A percentile compares a stretch with the other conserved stretches of the same genome.
Conservation (phyloP, 2,113 vertebrate species). For the Eptesicus fuscus region DNA sequence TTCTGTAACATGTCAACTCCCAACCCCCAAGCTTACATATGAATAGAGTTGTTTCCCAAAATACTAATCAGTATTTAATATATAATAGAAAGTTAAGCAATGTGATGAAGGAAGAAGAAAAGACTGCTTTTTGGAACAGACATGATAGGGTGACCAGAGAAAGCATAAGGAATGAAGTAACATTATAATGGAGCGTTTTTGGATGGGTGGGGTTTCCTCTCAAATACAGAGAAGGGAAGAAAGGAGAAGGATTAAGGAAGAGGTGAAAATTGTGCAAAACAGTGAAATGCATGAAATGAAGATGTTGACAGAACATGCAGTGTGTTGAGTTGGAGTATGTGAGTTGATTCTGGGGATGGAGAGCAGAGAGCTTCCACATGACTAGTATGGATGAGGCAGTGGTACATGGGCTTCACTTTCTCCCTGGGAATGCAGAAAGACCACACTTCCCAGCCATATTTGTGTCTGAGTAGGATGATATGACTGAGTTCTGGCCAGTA, state of each 20-base stretch:
- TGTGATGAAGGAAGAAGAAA: not conserved
- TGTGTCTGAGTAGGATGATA: not conserved
- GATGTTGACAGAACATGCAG: not conserved
- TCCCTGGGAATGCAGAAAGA: not conserved
- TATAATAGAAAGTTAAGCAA: not conserved
- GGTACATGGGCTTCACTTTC: not conserved
- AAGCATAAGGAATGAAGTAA: not conserved
- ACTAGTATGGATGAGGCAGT: fast-evolving
- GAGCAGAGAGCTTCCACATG: not conserved
- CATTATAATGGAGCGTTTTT: not conserved
- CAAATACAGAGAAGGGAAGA: not conserved
- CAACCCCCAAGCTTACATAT: not conserved
- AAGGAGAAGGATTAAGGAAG: not conserved
- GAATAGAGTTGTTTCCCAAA: not conserved
- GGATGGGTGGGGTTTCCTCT: not conserved
- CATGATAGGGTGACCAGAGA: not conserved
- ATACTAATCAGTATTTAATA: not conserved
- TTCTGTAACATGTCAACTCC: not conserved
- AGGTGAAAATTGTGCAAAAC: not conserved
- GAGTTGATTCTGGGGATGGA: not conserved
- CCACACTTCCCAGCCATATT: not conserved
- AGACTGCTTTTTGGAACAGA: not conserved
- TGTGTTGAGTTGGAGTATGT: not conserved
- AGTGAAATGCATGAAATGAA: not conserved
- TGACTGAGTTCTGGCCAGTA: not conserved